Conservation (phyloP, 1,140 invertebrate genomes). For the Pseudachorutes palmiensis region DNA sequence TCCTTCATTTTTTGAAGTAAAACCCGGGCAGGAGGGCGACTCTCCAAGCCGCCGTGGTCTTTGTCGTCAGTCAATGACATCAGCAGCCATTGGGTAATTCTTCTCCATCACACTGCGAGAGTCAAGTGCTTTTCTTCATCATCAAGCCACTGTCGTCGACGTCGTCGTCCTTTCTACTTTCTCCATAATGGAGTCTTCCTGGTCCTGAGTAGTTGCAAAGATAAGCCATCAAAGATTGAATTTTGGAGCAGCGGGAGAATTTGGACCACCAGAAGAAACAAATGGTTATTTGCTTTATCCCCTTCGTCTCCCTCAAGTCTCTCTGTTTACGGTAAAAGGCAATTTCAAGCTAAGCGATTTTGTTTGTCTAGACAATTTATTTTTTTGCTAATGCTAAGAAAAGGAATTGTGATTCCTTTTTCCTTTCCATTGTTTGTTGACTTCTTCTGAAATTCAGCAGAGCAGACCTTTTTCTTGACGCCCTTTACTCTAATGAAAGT, state of each 20-base stretch:
- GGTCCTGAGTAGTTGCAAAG: not conserved
- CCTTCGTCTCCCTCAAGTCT: not conserved
- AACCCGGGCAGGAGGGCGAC: no score
- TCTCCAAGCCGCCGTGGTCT: no score
- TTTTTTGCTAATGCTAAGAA: not conserved
- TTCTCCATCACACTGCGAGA: not conserved
- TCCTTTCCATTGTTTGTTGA: no score
- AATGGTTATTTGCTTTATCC: conserved; percentile 2
- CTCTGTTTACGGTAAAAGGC: not conserved
- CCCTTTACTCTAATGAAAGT: no score
- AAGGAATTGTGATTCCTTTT: no score
- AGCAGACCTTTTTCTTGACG: no score
- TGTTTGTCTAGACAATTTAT: conserved; percentile 9
- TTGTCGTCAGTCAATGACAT: no score
- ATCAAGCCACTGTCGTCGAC: not conserved
- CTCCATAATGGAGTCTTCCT: not conserved
- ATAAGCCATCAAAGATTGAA: conserved; percentile 6
- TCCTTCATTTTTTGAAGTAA: not conserved
- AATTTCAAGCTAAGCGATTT: conserved; percentile 14
- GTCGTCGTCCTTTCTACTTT: not conserved
- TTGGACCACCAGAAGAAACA: not conserved
- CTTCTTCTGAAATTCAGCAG: no score
- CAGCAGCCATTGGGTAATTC: no score
- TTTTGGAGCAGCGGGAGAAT: not conserved
- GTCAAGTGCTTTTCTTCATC: not conserved